Conservation (phyloP, 1,140 invertebrate genomes). For the Periplaneta americana region DNA sequence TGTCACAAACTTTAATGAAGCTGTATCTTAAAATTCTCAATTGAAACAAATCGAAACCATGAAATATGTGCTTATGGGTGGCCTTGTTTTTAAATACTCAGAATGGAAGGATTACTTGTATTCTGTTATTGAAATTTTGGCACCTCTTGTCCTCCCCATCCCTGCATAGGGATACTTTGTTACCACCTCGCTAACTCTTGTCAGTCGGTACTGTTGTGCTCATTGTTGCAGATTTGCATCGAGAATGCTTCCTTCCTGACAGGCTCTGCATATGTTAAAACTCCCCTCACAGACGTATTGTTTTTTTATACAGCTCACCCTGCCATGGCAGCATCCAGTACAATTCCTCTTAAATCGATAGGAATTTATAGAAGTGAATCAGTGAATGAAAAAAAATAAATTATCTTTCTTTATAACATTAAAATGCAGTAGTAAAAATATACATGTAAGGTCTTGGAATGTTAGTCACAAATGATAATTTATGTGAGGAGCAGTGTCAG, state of each 20-base stretch:
- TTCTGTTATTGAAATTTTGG: too few species aligned
- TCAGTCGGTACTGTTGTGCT: background rate
- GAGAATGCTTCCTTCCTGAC: background rate
- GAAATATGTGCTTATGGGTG: background rate
- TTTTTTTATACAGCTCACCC: background rate
- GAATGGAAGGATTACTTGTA: too few species aligned
- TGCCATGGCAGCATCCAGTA: background rate
- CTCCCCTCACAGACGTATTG: too few species aligned
- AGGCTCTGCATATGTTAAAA: background rate
- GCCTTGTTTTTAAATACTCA: background rate
- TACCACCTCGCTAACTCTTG: background rate
- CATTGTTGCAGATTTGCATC: background rate
- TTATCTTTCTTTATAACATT: too few species aligned
- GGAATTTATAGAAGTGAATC: background rate
- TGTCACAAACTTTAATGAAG: background rate
- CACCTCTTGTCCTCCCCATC: too few species aligned
- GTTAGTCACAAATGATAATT: background rate
- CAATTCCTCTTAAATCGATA: background rate
- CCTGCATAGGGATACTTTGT: background rate
- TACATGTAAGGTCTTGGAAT: background rate
- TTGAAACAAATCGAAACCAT: too few species aligned
- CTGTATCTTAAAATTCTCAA: too few species aligned
- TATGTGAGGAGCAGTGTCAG: background rate
- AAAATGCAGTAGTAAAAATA: background rate
- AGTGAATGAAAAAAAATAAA: too few species aligned